Evolutionary conservation across 2,113 vertebrate genomes (phyloP).

Genomic region (Chloropsis cyanopogon): DNA sequence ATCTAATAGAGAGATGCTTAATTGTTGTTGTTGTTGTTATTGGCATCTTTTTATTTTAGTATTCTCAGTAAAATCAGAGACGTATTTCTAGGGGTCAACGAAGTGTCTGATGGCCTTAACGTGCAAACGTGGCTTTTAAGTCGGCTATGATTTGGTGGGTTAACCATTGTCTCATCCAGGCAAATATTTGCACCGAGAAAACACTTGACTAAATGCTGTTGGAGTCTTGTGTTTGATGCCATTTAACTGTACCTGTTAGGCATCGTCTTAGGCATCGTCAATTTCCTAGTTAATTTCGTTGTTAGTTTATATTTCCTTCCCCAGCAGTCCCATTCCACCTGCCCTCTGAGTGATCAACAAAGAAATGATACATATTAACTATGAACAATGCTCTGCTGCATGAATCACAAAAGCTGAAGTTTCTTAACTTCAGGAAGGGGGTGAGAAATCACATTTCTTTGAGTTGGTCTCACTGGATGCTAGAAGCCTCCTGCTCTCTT

Average conservation of each 20-base stretch:
- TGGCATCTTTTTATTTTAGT: not conserved
- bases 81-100: not conserved
- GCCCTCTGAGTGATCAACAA: not conserved
- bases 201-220: not conserved
- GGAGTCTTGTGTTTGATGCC: not conserved
- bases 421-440: not conserved
- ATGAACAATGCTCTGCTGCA: not conserved
- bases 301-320: not conserved
- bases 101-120: not conserved
- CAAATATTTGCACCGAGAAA: not conserved
- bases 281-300: not conserved
- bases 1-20: too few relatives aligned
- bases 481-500: not conserved
- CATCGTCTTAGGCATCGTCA: not conserved
- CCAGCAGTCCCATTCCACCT: not conserved
- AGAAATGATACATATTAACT: not conserved
- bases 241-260: too few relatives aligned
- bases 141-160: not conserved
- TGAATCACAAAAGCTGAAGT: not conserved
- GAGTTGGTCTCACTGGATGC: not conserved
- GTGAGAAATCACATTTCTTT: not conserved
- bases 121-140: not conserved
- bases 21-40: not conserved
- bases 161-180: not conserved
- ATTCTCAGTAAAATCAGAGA: not conserved